Base-by-base conservation (phyloP, 2,797 vertebrate species). In the Cirrhinus molitorella region DNA sequence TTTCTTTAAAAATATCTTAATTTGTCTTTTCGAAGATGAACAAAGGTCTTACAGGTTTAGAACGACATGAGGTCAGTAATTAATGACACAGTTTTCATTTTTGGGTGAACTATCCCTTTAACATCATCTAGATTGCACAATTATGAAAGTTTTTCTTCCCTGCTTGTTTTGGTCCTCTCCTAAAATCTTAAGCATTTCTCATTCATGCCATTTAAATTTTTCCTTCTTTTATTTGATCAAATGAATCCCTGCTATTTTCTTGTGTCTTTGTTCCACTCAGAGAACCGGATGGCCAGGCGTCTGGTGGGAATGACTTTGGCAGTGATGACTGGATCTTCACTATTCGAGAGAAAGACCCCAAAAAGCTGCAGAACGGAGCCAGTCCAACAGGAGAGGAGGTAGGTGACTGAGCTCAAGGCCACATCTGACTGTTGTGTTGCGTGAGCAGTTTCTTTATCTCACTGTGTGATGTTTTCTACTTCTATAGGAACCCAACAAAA, bases 301-400 rank as follows among this genome's bases (percentile, higher is more conserved):
- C 98, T 0, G 97, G 98, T 21, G 97, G 98, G 34, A 96, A 96
- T 16, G 96, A 99, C 90, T 96, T 97, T 31, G 96, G 95, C 85
- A 93, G 88, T 19, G 95, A 95, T 3, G 96, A 96, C 89, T 99
- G 98, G 98, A 97, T 97, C 92, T 99, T 99, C 90, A 99, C 98
- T 66, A 98, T 98, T 90, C 92, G 96, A 87, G 97, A 98, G 91
- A 97, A 95, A 93, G 96, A 98, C 87, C 97, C 96, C 68, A 97
- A 97, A 92, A 98, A 95, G 88, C 94, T 99, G 31, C 96, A 97
- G 90, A 99, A 99, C 0, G 97, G 97, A 84, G 96, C 96, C 82
- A 95, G 95, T 1, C 96, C 95, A 87, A 94, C 94, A 0, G 95
- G 92, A 4, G 94, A 94, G 3, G 86, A 81, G 85, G 87, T 87